These are phyloP conservation scores for Prostheceraeus crozeri DNA, from an alignment of 2,888 invertebrate genomes.

Conservation along the genomic window DNA sequence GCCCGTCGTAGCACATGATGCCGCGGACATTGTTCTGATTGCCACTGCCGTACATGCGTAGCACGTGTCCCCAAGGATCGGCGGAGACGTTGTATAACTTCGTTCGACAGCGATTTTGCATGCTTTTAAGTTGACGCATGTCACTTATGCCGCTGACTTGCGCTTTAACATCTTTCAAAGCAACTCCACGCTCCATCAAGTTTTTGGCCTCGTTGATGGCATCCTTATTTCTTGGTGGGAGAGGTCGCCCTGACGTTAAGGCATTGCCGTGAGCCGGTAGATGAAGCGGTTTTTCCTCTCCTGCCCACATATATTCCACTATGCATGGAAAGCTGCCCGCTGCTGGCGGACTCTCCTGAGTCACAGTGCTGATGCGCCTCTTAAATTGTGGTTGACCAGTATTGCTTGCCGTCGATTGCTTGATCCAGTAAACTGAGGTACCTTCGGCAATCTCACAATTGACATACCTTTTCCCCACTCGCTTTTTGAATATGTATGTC, in stretches of 20 bases:
- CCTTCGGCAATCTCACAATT: not conserved
- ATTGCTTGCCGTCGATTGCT: not conserved
- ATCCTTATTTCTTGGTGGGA: not conserved
- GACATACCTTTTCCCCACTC: not conserved
- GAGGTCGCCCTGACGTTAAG: not conserved
- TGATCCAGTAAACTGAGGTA: constrained; percentile 5
- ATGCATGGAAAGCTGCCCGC: not conserved
- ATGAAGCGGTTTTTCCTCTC: not conserved
- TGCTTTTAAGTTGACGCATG: not conserved
- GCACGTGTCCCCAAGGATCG: constrained; percentile 9
- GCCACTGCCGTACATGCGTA: not conserved
- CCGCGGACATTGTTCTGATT: not conserved
- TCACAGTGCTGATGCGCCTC: not conserved
- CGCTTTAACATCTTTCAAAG: not conserved
- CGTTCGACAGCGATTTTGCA: not conserved
- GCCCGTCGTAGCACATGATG: not conserved
- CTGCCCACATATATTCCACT: constrained; percentile 1
- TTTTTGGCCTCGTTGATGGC: constrained; percentile 5
- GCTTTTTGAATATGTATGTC: not conserved
- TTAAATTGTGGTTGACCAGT: not conserved
- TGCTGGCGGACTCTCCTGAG: not conserved
- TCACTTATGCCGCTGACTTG: not conserved
- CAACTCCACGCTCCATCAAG: not conserved
- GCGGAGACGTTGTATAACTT: not conserved
- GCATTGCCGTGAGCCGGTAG: constrained; percentile 17